Percentiles rank a stretch among this genome's conserved stretches.
phyloP scores from a whole-genome alignment of 2,113 vertebrate genomes.

The Corynorhinus townsendii region DNA sequence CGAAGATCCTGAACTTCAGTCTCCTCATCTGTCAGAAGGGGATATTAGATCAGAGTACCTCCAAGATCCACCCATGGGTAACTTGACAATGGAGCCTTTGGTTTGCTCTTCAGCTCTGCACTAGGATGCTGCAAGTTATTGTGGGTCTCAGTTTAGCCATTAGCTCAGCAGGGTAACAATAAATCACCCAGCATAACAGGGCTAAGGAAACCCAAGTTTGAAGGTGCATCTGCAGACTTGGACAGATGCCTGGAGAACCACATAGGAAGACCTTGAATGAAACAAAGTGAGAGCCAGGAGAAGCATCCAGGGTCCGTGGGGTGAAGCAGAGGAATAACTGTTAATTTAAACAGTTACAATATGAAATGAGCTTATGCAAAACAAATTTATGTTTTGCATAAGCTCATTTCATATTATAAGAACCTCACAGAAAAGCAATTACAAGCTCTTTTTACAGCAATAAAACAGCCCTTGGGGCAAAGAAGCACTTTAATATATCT shows the following conservation, averaged over 20 bases:
- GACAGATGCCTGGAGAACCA: neutral
- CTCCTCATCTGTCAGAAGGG: neutral
- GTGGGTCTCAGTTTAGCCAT: neutral
- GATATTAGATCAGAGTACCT: neutral
- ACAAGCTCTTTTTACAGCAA: constrained; percentile 76
- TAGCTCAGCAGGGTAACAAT: neutral
- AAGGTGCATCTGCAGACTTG: neutral
- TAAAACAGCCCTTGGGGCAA: constrained; percentile 74
- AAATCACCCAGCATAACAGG: neutral
- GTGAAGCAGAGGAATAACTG: neutral
- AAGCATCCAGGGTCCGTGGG: neutral
- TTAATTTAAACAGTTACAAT: no score
- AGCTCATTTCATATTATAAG: constrained; percentile 59
- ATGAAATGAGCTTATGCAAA: no score
- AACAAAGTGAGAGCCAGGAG: neutral
- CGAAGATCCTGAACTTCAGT: neutral
- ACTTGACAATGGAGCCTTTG: neutral
- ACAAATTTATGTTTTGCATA: constrained; percentile 57
- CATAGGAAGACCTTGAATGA: neutral
- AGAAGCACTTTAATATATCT: constrained; percentile 70
- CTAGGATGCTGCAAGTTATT: neutral
- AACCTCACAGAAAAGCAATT: constrained; percentile 72
- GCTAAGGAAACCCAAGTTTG: neutral
- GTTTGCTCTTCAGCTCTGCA: neutral
- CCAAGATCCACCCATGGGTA: neutral